Conservation (phyloP, 2,113 vertebrate species). For the Rhinolophus sinicus region DNA sequence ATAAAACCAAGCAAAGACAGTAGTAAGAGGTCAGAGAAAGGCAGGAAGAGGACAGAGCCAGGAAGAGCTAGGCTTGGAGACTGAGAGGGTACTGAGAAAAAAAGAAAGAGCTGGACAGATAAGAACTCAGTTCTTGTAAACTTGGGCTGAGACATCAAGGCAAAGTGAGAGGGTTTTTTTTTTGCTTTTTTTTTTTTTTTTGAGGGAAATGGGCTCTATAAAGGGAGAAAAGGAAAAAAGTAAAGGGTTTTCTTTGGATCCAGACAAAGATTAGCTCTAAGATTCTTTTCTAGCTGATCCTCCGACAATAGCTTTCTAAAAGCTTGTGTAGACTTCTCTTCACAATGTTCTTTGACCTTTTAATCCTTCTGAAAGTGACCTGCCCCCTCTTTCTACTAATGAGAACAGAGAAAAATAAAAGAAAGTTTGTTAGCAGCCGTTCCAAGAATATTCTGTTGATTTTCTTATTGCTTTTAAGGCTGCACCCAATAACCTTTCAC, state of each 20-base stretch:
- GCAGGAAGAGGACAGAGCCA: background rate
- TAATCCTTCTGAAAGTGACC: constrained; percentile 85
- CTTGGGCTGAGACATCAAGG: background rate
- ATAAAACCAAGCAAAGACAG: background rate
- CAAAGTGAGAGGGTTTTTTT: background rate
- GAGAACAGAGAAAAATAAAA: constrained; percentile 66
- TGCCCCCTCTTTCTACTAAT: constrained; percentile 51
- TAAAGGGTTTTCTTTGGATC: constrained; percentile 51
- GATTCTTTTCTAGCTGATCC: constrained; percentile 81
- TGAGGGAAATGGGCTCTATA: background rate
- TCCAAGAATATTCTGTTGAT: constrained; percentile 54
- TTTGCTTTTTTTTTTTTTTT: background rate
- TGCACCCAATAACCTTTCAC: background rate
- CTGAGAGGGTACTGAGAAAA: background rate
- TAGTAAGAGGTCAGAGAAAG: background rate
- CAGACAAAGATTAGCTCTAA: constrained; percentile 75
- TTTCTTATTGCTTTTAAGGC: background rate
- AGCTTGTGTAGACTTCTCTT: constrained; percentile 73
- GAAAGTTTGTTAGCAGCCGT: constrained; percentile 65
- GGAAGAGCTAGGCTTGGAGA: background rate
- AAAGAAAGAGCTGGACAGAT: background rate
- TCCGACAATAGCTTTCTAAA: constrained; percentile 79
- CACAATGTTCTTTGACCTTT: constrained; percentile 82
- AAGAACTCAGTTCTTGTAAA: background rate
- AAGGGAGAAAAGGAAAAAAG: background rate